Evolutionary conservation across 2,888 invertebrate species (phyloP), one percentile per base, ranked within the genome.

Genomic region (Coleophora flavipennella): DNA sequence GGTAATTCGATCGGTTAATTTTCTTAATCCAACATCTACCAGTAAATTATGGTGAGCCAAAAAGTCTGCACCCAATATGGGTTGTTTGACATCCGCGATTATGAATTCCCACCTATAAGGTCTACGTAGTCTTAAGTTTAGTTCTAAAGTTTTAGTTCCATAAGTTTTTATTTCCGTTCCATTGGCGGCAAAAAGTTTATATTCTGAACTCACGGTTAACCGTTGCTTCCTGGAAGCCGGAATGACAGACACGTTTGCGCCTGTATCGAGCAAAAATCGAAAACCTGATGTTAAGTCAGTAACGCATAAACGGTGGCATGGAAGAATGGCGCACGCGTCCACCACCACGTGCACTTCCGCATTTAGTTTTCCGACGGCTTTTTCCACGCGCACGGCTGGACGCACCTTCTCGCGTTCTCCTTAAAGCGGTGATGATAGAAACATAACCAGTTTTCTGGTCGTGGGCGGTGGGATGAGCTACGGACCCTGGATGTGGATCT

Each of bases 101-200:
- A 29, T 33, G 47, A 47, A 40, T 49, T 44, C 36, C 46, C 48
- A 50, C 6, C 32, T 31, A 20, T 32, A 47, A 4, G 46, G 35
- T 36, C 48, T 31, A 4, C 48, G 34, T 36, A 48, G 39, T 3
- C 36, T 37, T 26, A 48, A 34, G 28, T 50, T 31, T 14, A 48
- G 13, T 10, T 25, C 34, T 31, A 48, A 13, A 1, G 38, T 38
- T 31, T 40, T 41, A 1, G 13, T 31, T 1, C 48, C 48, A 12
- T 40, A 47, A 14, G 46, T 49, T 8, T 32, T 40, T 4, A 40
- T 40, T 13, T 32, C 28, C 1, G 32, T 32, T 8, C 42, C 42
- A 29, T 56, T 60, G 8, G 54, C 53, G 1, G 55, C 53, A 34
- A 43, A 49, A 1, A 57, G 39, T 40, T 46, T 46, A 36, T 45